phyloP scores from a whole-genome alignment of 2,113 vertebrate species.

The Heterotis niloticus region DNA sequence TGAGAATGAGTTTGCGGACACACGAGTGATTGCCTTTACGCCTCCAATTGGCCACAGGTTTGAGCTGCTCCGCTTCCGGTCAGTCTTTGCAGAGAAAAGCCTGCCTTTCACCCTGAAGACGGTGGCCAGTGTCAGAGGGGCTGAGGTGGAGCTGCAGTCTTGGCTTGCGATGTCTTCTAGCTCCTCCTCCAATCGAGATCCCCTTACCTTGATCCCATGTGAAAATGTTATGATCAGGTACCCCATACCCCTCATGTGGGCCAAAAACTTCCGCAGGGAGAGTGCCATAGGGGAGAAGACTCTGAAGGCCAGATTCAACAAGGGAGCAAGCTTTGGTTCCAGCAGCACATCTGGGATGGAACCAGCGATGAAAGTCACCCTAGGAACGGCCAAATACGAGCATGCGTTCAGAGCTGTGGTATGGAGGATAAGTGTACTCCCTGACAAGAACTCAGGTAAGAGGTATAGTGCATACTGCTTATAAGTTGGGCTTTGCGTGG shows the following conservation, averaged over 20 bases:
- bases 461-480: neutral
- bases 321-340: slow-evolving; percentile 80
- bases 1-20: slow-evolving; percentile 64
- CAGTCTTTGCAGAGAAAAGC: slow-evolving; percentile 73
- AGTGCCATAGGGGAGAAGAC: slow-evolving; percentile 80
- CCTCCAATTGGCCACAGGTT: slow-evolving; percentile 74
- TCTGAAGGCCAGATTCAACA: slow-evolving; percentile 83
- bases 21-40: slow-evolving; percentile 68
- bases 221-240: slow-evolving; percentile 82
- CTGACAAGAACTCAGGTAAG: slow-evolving; percentile 86
- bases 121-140: slow-evolving; percentile 70
- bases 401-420: slow-evolving; percentile 82
- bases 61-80: slow-evolving; percentile 78
- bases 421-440: slow-evolving; percentile 81
- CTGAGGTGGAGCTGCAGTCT: slow-evolving; percentile 83
- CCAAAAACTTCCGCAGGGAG: slow-evolving; percentile 83
- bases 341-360: slow-evolving; percentile 73
- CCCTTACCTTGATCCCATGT: slow-evolving; percentile 76
- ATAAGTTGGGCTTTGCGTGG: neutral
- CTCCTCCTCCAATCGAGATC: slow-evolving; percentile 77
- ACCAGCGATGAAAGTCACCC: slow-evolving; percentile 84
- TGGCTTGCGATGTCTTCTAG: slow-evolving; percentile 82
- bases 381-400: slow-evolving; percentile 85
- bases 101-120: slow-evolving; percentile 81
- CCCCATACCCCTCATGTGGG: slow-evolving; percentile 78